Base-by-base conservation (phyloP, 1,140 invertebrate species). In the Brachionus sp. region DNA sequence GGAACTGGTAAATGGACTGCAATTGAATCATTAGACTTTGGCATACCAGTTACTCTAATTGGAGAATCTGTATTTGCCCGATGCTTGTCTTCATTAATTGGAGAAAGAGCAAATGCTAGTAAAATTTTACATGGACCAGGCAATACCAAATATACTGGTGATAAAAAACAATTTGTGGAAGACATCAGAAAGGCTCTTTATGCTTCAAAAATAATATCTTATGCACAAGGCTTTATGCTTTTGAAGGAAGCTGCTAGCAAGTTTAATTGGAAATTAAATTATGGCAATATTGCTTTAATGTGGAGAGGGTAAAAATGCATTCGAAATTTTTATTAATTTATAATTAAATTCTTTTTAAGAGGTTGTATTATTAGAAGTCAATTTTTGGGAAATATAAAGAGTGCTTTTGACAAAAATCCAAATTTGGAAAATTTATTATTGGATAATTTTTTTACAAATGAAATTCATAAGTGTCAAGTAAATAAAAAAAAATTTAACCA, bases 1-100 rank as follows among this genome's bases (percentile, higher is more conserved):
- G 98, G 98, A 77, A 99, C 97, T 0, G 97, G 98, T 50, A 99
- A 99, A 88, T 99, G 97, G 97, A 99, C 97, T 0, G 96, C 95
- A 3, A 97, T 99, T 84, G 92, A 95, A 19, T 95, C 96, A 0
- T 90, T 99, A 10, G 95, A 99, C 84, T 98, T 96, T 87, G 97
- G 97, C 23, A 92, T 97, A 13, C 98, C 97, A 0, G 95, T 99
- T 3, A 98, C 98, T 33, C 92, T 99, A 75, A 99, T 99, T 84
- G 91, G 94, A 19, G 97, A 99, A 90, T 95, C 97, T 6, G 98
- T 99, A 0, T 99, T 98, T 90, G 93, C 96, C 3, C 92, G 97
- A 62, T 99, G 95, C 87, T 90, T 99, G 3, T 98, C 96, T 0
- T 93, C 96, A 1, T 88, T 98, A 12, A 95, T 92, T 85, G 91